Conservation (phyloP, 2,113 vertebrate species). For the Chamaea fasciata region DNA sequence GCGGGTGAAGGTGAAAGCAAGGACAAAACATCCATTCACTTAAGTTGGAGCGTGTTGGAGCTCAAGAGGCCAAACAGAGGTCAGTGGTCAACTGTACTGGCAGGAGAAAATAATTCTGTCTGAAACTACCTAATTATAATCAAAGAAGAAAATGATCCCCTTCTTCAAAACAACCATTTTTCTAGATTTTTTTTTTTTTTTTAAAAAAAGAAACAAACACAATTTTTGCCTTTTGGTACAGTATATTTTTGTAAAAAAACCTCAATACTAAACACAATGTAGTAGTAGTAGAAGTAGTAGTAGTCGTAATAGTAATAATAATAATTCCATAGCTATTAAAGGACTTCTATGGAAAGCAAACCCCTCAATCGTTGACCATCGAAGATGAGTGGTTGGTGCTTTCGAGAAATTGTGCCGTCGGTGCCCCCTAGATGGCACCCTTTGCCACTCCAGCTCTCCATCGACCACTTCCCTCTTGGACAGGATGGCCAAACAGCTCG, state of each 20-base stretch:
- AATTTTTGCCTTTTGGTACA: not conserved
- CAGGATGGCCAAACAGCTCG: not conserved
- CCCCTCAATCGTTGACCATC: not conserved
- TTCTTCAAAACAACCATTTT: not conserved
- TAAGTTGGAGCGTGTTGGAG: not conserved
- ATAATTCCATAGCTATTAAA: not conserved
- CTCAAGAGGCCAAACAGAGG: not conserved
- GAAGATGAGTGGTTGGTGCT: no score
- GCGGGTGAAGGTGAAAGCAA: not conserved
- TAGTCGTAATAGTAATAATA: not conserved
- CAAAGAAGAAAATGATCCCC: not conserved
- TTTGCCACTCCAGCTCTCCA: not conserved
- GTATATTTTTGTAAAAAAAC: not conserved
- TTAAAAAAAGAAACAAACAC: not conserved
- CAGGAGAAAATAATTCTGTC: not conserved
- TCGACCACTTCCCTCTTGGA: not conserved
- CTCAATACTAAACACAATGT: not conserved
- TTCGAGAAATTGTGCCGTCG: not conserved
- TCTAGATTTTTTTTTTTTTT: not conserved
- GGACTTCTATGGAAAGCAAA: not conserved
- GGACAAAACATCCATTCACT: not conserved
- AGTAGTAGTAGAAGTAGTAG: not conserved
- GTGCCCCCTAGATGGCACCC: slow-evolving; percentile 37
- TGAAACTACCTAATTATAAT: not conserved
- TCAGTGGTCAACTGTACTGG: not conserved